phyloP scores from a whole-genome alignment of 2,797 vertebrate species.

The Dipus sagitta region DNA sequence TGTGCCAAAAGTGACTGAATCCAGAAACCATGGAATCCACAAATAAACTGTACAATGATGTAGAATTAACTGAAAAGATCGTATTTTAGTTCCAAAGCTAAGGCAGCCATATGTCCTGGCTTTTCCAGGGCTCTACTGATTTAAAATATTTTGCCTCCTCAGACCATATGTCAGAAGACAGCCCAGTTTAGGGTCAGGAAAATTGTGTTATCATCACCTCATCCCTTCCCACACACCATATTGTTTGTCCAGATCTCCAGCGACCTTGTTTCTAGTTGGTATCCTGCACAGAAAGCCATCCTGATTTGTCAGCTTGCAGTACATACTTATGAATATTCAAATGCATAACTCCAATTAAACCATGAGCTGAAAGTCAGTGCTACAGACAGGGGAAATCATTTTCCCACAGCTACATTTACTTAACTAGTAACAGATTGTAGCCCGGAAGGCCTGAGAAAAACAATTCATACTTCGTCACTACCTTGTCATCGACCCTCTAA shows the following conservation, averaged over 20 bases:
- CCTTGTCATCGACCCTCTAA: conserved; percentile 14
- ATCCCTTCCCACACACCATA: conserved; percentile 75
- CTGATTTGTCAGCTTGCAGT: conserved; percentile 51
- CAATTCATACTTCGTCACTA: conserved; percentile 36
- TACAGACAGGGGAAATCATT: conserved; percentile 46
- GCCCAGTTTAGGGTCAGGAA: conserved; percentile 61
- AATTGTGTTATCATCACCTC: conserved; percentile 65
- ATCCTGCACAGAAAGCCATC: conserved; percentile 51
- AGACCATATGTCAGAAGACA: conserved; percentile 69
- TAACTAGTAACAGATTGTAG: conserved; percentile 38
- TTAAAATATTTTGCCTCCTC: conserved; percentile 79
- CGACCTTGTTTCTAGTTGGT: conserved; percentile 59
- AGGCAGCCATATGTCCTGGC: conserved; percentile 75
- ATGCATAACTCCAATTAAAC: conserved; percentile 62
- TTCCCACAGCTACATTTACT: conserved; percentile 24
- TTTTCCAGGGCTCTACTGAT: conserved; percentile 63
- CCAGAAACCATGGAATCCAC: conserved; percentile 1
- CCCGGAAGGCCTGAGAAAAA: conserved; percentile 8
- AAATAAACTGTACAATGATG: neutral
- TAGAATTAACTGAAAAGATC: conserved; percentile 60
- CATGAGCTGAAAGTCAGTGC: conserved; percentile 23
- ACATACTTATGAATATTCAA: conserved; percentile 78
- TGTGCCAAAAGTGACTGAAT: conserved; percentile 29
- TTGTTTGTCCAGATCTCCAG: conserved; percentile 72
- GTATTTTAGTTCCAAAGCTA: conserved; percentile 69